Percentiles rank a stretch among this genome's conserved stretches.
phyloP scores from a whole-genome alignment of 2,113 vertebrate genomes.

The Percopsis transmontana region DNA sequence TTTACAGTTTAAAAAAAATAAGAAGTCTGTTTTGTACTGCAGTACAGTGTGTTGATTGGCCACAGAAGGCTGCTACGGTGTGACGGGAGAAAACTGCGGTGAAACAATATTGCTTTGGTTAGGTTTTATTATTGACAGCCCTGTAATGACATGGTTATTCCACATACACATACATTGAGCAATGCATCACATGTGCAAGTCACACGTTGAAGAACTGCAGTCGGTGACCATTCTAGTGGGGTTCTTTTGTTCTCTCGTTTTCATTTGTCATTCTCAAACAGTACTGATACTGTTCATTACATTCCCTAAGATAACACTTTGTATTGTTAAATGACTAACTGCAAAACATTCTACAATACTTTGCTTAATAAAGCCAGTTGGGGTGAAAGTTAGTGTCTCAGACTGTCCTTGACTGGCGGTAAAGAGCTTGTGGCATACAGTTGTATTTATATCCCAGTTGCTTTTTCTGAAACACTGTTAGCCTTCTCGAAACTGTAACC shows the following conservation, averaged over 20 bases:
- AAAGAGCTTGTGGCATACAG: neutral
- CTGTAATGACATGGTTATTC: slow-evolving; percentile 36
- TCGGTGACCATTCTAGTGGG: too few relatives aligned
- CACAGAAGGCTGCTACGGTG: neutral
- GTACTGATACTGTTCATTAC: slow-evolving; percentile 41
- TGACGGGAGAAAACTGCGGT: too few relatives aligned
- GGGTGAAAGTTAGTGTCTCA: slow-evolving; percentile 16
- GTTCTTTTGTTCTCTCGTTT: slow-evolving; percentile 20
- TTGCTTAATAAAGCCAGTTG: slow-evolving; percentile 74
- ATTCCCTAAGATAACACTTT: slow-evolving; percentile 47
- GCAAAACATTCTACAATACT: slow-evolving; percentile 60
- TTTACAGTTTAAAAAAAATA: slow-evolving; percentile 23
- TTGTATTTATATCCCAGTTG: neutral
- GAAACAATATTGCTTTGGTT: slow-evolving; percentile 25
- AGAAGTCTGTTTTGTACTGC: slow-evolving; percentile 12
- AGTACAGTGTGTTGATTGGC: slow-evolving; percentile 17
- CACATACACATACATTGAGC: slow-evolving; percentile 6
- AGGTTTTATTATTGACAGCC: slow-evolving; percentile 37
- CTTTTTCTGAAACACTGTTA: too few relatives aligned
- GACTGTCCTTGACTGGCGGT: neutral
- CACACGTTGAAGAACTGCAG: slow-evolving; percentile 20
- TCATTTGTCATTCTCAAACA: slow-evolving; percentile 27
- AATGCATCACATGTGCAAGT: neutral
- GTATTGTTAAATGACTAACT: slow-evolving; percentile 57
- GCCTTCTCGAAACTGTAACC: too few relatives aligned